These are phyloP conservation scores for Arothron firmamentum DNA, from an alignment of 2,113 vertebrate genomes.

Conservation along the genomic window DNA sequence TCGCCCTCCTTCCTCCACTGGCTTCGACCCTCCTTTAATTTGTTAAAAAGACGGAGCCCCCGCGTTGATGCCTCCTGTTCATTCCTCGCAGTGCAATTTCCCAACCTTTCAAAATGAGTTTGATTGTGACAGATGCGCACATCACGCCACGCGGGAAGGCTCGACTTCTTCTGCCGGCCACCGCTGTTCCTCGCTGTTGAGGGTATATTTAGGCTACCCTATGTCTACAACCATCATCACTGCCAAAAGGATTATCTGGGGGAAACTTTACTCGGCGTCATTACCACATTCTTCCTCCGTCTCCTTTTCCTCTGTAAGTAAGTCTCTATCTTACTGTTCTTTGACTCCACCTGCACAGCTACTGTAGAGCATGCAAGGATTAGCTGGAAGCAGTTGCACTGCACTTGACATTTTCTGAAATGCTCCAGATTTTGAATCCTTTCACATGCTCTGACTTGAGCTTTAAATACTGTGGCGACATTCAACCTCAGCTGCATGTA, in stretches of 20 bases:
- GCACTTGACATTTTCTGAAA: constrained; percentile 12
- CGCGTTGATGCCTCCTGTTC: constrained; percentile 54
- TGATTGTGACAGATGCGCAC: constrained; percentile 52
- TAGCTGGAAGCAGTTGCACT: constrained; percentile 25
- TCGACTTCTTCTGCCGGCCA: constrained; percentile 34
- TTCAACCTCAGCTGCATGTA: no score
- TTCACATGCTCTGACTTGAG: no score
- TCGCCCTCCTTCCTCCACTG: constrained; percentile 13
- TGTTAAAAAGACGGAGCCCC: constrained; percentile 49
- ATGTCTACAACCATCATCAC: constrained; percentile 55
- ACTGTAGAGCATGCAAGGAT: constrained; percentile 23
- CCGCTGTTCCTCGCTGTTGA: constrained; percentile 34
- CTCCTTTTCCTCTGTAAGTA: constrained; percentile 59
- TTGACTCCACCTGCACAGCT: constrained; percentile 16
- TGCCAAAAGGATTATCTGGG: constrained; percentile 54
- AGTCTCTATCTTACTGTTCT: constrained; percentile 34
- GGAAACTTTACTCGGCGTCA: constrained; percentile 34
- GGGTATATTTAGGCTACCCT: constrained; percentile 68
- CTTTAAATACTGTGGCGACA: no score
- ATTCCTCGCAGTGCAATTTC: constrained; percentile 44
- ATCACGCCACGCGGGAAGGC: constrained; percentile 55
- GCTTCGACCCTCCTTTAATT: constrained; percentile 51
- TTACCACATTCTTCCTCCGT: constrained; percentile 22
- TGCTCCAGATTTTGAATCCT: neutral
- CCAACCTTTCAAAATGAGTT: constrained; percentile 45